These are phyloP conservation scores for Frankliniella intonsa DNA, from an alignment of 2,888 invertebrate genomes.

Conservation along the genomic window DNA sequence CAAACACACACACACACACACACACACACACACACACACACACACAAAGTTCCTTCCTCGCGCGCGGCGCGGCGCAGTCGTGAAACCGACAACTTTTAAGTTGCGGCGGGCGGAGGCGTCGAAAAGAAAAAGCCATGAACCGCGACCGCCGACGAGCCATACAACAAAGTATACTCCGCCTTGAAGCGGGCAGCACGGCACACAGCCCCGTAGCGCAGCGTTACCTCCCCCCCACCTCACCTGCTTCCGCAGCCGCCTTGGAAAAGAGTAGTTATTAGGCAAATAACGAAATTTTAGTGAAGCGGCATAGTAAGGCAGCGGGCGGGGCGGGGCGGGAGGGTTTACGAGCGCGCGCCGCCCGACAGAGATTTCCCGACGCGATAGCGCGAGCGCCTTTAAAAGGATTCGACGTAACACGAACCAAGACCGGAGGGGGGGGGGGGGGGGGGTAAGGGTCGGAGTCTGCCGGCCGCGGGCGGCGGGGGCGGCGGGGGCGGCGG, in stretches of 20 bases:
- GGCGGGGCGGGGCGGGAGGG: not conserved
- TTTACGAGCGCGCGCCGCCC: not conserved
- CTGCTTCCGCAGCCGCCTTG: not conserved
- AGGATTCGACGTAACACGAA: not conserved
- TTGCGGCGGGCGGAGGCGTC: not conserved
- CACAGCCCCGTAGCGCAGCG: too few species aligned
- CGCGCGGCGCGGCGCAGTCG: not conserved
- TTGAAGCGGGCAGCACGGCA: not conserved
- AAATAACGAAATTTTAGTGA: constrained; percentile 13
- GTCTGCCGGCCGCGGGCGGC: not conserved
- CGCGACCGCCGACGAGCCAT: not conserved
- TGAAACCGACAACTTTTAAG: constrained; percentile 14
- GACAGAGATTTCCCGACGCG: constrained; percentile 2
- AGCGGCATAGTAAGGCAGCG: not conserved
- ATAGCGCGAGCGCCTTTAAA: not conserved
- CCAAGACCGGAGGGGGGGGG: not conserved
- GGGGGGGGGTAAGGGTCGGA: not conserved
- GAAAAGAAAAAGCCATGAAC: constrained; percentile 20
- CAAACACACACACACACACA: not conserved
- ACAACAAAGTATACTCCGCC: constrained; percentile 3
- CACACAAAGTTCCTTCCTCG: not conserved
- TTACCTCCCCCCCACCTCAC: not conserved
- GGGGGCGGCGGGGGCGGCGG: not conserved
- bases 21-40: not conserved
- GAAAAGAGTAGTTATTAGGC: constrained; percentile 4